Percentiles rank a stretch among this genome's conserved stretches.
These are phyloP conservation scores for Acrobasis repandana DNA, from an alignment of 2,888 invertebrate genomes.

Conservation along the genomic window DNA sequence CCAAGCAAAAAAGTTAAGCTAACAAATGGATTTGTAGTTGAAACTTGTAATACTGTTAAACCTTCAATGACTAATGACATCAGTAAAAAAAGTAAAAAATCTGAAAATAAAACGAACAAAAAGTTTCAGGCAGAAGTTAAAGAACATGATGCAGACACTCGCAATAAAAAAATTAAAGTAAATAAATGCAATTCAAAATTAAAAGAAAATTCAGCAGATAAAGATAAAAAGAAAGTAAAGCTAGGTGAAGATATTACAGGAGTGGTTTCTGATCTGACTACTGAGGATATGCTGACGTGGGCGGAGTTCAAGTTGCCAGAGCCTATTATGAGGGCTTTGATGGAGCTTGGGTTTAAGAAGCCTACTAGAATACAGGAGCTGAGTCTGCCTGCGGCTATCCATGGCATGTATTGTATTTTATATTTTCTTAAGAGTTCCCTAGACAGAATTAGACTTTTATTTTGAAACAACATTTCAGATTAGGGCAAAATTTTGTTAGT, in stretches of 20 bases:
- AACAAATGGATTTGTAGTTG: constrained; percentile 67
- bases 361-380: constrained; percentile 96
- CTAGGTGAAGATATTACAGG: constrained; percentile 55
- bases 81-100: constrained; percentile 24
- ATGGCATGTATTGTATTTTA: constrained; percentile 78
- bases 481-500: too few relatives aligned
- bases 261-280: constrained; percentile 46
- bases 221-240: constrained; percentile 45
- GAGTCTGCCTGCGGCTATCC: constrained; percentile 91
- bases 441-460: too few relatives aligned
- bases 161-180: neutral
- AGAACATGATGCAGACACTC: constrained; percentile 2
- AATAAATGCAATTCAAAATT: constrained; percentile 23
- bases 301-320: constrained; percentile 86
- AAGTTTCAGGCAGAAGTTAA: constrained; percentile 32
- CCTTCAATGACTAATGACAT: constrained; percentile 55
- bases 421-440: neutral
- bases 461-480: too few relatives aligned
- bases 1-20: constrained; percentile 55
- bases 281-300: constrained; percentile 85
- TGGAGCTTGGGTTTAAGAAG: constrained; percentile 88
- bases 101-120: constrained; percentile 33
- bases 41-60: constrained; percentile 47
- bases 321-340: constrained; percentile 87
- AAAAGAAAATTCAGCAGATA: constrained; percentile 7